Evolutionary conservation across 2,113 vertebrate species (phyloP).

Genomic region (Myotis brandtii): DNA sequence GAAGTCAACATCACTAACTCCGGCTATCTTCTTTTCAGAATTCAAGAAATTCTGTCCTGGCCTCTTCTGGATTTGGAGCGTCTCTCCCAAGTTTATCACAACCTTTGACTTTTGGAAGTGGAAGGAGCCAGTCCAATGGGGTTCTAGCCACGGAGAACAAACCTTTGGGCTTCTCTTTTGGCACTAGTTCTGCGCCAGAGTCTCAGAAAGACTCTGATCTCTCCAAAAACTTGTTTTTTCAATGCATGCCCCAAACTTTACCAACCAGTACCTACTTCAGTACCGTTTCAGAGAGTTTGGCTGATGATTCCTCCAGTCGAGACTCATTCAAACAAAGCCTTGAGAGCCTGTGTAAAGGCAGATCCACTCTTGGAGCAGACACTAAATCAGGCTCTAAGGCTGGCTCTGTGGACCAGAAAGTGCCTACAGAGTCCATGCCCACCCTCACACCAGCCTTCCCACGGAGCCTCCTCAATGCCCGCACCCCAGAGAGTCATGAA

Average conservation of each 20-base stretch:
- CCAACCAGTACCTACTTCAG: conserved; percentile 94
- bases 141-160: conserved; percentile 89
- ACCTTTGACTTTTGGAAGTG: conserved; percentile 90
- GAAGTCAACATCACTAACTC: conserved; percentile 60
- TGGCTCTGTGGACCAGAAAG: conserved; percentile 89
- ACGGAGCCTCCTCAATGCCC: conserved; percentile 85
- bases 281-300: conserved; percentile 92
- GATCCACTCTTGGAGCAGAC: conserved; percentile 87
- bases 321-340: conserved; percentile 88
- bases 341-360: conserved; percentile 86
- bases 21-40: conserved; percentile 87
- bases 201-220: conserved; percentile 89
- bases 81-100: conserved; percentile 87
- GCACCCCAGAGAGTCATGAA: conserved; percentile 92
- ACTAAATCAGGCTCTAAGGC: conserved; percentile 90
- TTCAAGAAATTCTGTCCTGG: conserved; percentile 87
- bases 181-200: conserved; percentile 87
- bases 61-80: conserved; percentile 88
- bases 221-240: conserved; percentile 98
- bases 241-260: conserved; percentile 97
- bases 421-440: conserved; percentile 89
- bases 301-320: conserved; percentile 90
- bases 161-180: conserved; percentile 93
- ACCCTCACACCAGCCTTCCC: conserved; percentile 93
- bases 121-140: conserved; percentile 92